A percentile compares a stretch with the other conserved stretches of the same genome.
phyloP scores from a whole-genome alignment of 2,797 vertebrate species.

The Danionella dracula region DNA sequence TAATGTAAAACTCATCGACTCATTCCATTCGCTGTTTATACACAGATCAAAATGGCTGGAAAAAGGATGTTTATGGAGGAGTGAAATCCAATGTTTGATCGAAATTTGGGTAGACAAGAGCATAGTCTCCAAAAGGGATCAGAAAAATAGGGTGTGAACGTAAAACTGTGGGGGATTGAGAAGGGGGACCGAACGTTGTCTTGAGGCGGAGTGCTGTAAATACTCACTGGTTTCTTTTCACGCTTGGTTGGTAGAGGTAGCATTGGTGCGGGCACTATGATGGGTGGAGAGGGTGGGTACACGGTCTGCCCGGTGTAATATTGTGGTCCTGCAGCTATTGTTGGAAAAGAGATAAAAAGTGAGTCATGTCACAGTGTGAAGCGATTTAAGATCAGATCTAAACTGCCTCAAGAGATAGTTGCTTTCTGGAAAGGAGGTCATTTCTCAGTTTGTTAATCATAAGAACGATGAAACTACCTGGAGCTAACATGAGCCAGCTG shows the following conservation, averaged over 20 bases:
- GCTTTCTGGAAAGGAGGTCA: conserved; percentile 17
- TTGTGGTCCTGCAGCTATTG: conserved; percentile 72
- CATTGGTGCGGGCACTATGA: conserved; percentile 96
- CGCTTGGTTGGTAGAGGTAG: conserved; percentile 89
- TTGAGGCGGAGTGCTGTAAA: not conserved
- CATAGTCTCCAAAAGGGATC: no score
- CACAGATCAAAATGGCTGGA: no score
- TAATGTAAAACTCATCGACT: no score
- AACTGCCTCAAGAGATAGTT: conserved; percentile 14
- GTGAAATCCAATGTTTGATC: no score
- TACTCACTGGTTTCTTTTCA: conserved; percentile 94
- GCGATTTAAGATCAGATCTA: conserved; percentile 27
- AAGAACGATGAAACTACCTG: conserved; percentile 18
- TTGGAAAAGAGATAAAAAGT: conserved; percentile 37
- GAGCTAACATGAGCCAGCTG: conserved; percentile 28
- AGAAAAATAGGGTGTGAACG: no score
- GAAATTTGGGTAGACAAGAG: no score
- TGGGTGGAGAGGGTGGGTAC: conserved; percentile 85
- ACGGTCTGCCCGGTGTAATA: conserved; percentile 92
- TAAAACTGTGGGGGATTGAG: no score
- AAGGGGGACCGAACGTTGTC: no score
- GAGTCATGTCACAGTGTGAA: not conserved
- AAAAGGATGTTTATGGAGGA: no score
- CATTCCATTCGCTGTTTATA: no score
- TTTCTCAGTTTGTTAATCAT: conserved; percentile 13